Evolutionary conservation across 2,797 vertebrate species (phyloP), one percentile per base, ranked within the genome.

Genomic region (Thamnophis elegans): DNA sequence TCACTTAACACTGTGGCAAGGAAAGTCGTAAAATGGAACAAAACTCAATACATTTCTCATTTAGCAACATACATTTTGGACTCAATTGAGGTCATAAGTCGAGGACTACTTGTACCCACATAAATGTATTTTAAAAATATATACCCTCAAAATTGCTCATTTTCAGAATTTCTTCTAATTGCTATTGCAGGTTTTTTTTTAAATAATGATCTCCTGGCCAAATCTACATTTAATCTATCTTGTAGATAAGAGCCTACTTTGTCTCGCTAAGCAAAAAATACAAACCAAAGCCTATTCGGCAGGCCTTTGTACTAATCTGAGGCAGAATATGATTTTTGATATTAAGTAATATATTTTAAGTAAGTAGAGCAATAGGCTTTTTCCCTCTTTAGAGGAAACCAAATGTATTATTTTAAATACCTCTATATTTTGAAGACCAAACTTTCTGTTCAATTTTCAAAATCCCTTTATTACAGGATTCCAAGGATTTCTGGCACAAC

Each of bases 391-490:
- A 94, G 93, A 0, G 0, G 13, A 88, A 94, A 96, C 96, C 95
- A 97, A 96, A 96, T 5, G 68, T 94, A 73, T 95, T 82, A 96
- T 96, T 96, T 97, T 93, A 95, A 93, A 95, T 92, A 94, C 28
- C 90, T 0, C 0, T 93, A 91, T 93, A 93, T 94, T 96, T 91
- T 94, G 92, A 96, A 97, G 97, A 95, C 93, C 94, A 96, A 97
- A 97, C 97, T 96, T 96, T 96, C 97, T 95, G 95, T 91, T 95
- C 94, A 94, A 92, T 95, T 97, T 96, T 95, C 16, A 96, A 95
- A 96, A 94, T 94, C 32, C 94, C 94, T 92, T 94, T 92, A 92
- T 94, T 89, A 90, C 55, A 92, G 89, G 82, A 94, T 94, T 95
- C 93, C 93, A 59, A 90, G 92, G 90, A 94, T 95, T 87, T 51